Evolutionary conservation across 2,113 vertebrate genomes (phyloP), one percentile per base, ranked within the genome.

Genomic region (Aphelocoma coerulescens): DNA sequence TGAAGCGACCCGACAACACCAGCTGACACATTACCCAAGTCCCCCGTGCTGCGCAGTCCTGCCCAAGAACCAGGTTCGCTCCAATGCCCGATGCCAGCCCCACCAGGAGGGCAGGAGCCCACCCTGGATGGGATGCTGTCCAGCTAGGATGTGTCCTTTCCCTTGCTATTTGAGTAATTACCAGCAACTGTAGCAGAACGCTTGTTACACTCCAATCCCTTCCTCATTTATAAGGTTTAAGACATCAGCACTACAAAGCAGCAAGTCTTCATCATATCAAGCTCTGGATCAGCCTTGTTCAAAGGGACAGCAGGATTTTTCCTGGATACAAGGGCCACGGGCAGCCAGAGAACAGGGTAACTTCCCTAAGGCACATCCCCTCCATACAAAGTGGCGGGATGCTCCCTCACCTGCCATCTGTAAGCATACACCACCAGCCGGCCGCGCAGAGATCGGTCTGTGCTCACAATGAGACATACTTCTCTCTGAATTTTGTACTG

Each of bases 21-120:
- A 14, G 16, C n/a, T 66, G 52, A 5, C 11, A 4, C 0, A 0
- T 21, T 16, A 30, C 14, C 0, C 0, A 28, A 67, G 18, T 12
- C 26, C 16, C 20, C 35, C 0, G 3, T 10, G 9, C 19, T 5
- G 27, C 7, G 1, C 6, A 33, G 43, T 7, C 46, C 63, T 51
- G 44, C 22, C 33, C 11, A 19, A 41, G 23, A 61, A 17, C 21
- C n/a, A 13, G 0, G 7, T 17, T 49, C 2, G 4, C 21, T 58
- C 3, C 8, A n/a, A 3, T 22, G 52, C 51, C 35, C 49, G n/a
- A 9, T 10, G 26, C 9, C 44, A 49, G 24, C 17, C 20, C 26
- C 28, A 32, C 7, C 9, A 27, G 35, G 39, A 1, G 4, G 58
- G 52, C 46, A 52, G 73, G 8, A 88, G 37, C 4, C n/a, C 18